A percentile compares a stretch with the other conserved stretches of the same genome.
Conservation (phyloP, 2,797 vertebrate species). For the Gobio occitaniae region DNA sequence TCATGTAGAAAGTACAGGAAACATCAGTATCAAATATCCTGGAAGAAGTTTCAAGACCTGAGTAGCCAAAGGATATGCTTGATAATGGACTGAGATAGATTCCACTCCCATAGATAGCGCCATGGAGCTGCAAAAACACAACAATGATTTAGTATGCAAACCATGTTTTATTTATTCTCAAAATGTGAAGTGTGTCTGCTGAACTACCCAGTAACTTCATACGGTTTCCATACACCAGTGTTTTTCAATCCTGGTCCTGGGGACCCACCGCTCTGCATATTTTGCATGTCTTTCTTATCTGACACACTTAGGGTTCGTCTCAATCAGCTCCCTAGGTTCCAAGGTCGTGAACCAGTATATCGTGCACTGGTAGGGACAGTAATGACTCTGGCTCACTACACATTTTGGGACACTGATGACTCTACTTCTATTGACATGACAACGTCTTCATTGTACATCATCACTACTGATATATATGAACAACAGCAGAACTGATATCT, state of each 20-base stretch:
- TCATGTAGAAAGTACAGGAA: not conserved
- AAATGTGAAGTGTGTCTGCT: not conserved
- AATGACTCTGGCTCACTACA: not conserved
- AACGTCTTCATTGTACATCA: not conserved
- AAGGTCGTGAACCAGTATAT: not conserved
- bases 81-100: constrained; percentile 93
- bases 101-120: constrained; percentile 91
- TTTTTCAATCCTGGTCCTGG: no score
- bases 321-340: not conserved
- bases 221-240: not conserved
- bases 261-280: not conserved
- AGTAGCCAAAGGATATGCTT: constrained; percentile 95
- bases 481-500: not conserved
- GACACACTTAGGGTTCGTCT: not conserved
- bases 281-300: not conserved
- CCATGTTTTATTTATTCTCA: not conserved
- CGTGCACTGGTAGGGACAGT: not conserved
- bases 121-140: constrained; percentile 81
- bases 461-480: not conserved
- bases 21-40: not conserved
- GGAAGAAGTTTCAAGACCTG: constrained; percentile 75
- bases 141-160: constrained; percentile 1
- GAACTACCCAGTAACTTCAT: not conserved
- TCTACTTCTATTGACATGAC: not conserved
- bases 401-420: not conserved